Conservation (phyloP, 2,888 invertebrate genomes). For the Euplagia quadripunctaria region DNA sequence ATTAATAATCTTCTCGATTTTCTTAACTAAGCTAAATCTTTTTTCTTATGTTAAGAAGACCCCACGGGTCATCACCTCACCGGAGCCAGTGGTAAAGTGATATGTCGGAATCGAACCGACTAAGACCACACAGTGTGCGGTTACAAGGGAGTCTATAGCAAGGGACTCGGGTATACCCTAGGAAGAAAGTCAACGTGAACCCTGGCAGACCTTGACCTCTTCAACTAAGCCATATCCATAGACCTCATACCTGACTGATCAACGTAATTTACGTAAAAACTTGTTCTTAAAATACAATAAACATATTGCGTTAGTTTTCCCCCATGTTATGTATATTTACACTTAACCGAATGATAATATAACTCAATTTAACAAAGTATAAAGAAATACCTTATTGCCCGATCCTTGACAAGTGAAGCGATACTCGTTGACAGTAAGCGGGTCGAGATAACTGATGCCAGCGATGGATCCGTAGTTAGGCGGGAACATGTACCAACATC, state of each 20-base stretch:
- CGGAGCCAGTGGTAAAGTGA: not conserved
- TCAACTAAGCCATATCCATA: too few relatives aligned
- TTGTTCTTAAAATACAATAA: too few relatives aligned
- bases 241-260: not conserved
- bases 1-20: too few relatives aligned
- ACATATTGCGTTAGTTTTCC: not conserved
- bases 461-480: conserved; percentile 84
- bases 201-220: not conserved
- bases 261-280: not conserved
- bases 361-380: not conserved
- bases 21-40: too few relatives aligned
- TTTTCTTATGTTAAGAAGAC: too few relatives aligned
- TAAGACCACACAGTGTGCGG: not conserved
- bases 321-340: not conserved
- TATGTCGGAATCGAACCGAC: not conserved
- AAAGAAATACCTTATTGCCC: conserved; percentile 70
- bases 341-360: not conserved
- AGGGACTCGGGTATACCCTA: not conserved
- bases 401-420: conserved; percentile 77
- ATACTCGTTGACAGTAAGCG: conserved; percentile 77
- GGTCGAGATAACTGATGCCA: conserved; percentile 80
- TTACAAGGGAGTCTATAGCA: not conserved
- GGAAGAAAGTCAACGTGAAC: not conserved
- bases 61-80: too few relatives aligned
- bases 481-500: conserved; percentile 82